phyloP scores from a whole-genome alignment of 2,888 invertebrate genomes.

The Drosophila mettleri region DNA sequence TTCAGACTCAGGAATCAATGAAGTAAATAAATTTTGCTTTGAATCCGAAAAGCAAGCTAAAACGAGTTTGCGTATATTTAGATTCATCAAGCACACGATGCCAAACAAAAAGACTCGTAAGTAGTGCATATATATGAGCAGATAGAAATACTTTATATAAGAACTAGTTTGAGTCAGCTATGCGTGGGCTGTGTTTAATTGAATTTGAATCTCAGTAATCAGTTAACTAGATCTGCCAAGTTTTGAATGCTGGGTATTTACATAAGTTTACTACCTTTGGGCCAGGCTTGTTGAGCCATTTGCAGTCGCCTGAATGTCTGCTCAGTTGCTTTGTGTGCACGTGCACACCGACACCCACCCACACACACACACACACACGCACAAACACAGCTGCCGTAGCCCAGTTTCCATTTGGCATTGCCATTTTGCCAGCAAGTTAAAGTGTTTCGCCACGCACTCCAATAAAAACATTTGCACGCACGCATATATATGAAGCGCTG shows the following conservation, averaged over 20 bases:
- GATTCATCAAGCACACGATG: not conserved
- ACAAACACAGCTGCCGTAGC: conserved; percentile 33
- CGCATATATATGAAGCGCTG: not conserved
- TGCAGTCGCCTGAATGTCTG: conserved; percentile 28
- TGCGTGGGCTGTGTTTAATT: conserved; percentile 33
- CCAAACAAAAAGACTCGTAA: not conserved
- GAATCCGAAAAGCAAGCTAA: not conserved
- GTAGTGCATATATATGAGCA: not conserved
- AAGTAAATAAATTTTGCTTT: not conserved
- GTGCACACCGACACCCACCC: conserved; percentile 2
- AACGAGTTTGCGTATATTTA: not conserved
- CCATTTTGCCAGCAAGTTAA: conserved; percentile 63
- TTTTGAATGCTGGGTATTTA: conserved; percentile 30
- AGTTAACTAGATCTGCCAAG: conserved; percentile 37
- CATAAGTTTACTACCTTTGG: conserved; percentile 28
- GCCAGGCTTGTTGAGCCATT: conserved; percentile 37
- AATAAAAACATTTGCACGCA: conserved; percentile 78
- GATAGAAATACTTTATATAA: not conserved
- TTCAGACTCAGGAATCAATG: too few relatives aligned
- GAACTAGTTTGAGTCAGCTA: conserved; percentile 13
- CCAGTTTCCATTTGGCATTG: conserved; percentile 48
- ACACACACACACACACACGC: not conserved
- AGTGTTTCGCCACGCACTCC: conserved; percentile 81
- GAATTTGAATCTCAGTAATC: conserved; percentile 47
- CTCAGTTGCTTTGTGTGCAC: conserved; percentile 30